A percentile compares a stretch with the other conserved stretches of the same genome.
Conservation (phyloP, 2,888 invertebrate genomes). For the Xestia xanthographa region DNA sequence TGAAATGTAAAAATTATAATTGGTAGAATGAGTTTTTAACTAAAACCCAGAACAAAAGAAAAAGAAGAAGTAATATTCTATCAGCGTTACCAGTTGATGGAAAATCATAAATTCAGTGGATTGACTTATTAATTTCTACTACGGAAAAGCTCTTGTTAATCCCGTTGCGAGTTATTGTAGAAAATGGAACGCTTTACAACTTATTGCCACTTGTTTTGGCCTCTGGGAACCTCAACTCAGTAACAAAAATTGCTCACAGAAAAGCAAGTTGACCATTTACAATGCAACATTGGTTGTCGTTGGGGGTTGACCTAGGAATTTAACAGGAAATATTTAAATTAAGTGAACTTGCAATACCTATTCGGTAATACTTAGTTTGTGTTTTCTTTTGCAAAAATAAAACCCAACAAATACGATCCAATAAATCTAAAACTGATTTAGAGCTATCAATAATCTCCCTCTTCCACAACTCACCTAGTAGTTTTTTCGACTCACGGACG, state of each 20-base stretch:
- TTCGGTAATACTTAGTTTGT: neutral
- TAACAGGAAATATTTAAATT: too few species aligned
- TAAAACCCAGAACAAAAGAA: too few species aligned
- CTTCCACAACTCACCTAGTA: constrained; percentile 61
- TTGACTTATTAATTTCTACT: neutral
- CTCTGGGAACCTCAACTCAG: too few species aligned
- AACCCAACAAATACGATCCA: neutral
- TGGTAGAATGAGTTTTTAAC: neutral
- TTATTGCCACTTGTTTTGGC: too few species aligned
- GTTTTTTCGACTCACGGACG: constrained; percentile 59
- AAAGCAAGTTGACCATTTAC: too few species aligned
- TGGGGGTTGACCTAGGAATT: too few species aligned
- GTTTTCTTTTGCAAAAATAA: neutral
- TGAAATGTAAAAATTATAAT: too few species aligned
- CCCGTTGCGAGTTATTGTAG: too few species aligned
- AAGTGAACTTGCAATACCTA: neutral
- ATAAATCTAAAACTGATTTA: neutral
- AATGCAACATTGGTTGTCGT: too few species aligned
- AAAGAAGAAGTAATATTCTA: neutral
- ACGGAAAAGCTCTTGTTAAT: too few species aligned
- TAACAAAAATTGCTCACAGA: too few species aligned
- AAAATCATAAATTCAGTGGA: neutral
- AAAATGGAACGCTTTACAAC: too few species aligned
- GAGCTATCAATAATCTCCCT: neutral
- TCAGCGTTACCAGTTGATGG: neutral